Base-by-base conservation (phyloP, 2,797 vertebrate species). In the Diplodus puntazzo region DNA sequence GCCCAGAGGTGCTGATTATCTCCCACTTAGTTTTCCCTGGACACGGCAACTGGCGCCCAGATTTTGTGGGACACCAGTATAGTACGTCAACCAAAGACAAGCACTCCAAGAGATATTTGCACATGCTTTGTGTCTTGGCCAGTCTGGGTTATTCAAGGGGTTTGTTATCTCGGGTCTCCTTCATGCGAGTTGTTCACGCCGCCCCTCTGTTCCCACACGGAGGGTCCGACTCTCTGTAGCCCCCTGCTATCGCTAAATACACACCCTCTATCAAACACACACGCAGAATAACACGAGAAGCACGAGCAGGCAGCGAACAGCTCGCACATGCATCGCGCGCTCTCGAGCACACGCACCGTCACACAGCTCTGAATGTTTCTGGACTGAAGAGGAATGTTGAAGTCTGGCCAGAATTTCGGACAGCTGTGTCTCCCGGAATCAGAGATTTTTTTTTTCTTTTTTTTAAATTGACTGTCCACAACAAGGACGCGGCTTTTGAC, bases 111-210 rank as follows among this genome's bases (percentile, higher is more conserved):
- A 93, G 90, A 89, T 91, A 86, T 93, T 90, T 90, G 88, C 87
- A 84, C 89, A 91, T 90, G 93, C 89, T 92, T 93, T 93, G 77
- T 92, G 85, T 90, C 90, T 87, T 74, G 73, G 82, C 80, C 86
- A 83, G 87, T 84, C 85, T 69, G 78, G 79, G 91, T 92, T 94
- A 91, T 92, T 94, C 86, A 82, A 84, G 87, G 90, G 86, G 80
- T 80, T 88, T 88, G 82, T 94, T 95, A 94, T 95, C 94, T 93
- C 48, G 73, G 73, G 84, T 89, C 84, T 87, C 87, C 85, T 88
- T 87, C 62, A 71, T 79, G 76, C 80, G 10, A 73, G 85, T 88
- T 70, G 63, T 88, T 88, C 88, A 79, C 66, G 58, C 69, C 54
- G 5, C 61, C 73, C 49, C 76, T 77, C 67, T 25, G 75, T 87